Conservation (phyloP, 2,888 invertebrate species). For the Apomyelois bistriatella region DNA sequence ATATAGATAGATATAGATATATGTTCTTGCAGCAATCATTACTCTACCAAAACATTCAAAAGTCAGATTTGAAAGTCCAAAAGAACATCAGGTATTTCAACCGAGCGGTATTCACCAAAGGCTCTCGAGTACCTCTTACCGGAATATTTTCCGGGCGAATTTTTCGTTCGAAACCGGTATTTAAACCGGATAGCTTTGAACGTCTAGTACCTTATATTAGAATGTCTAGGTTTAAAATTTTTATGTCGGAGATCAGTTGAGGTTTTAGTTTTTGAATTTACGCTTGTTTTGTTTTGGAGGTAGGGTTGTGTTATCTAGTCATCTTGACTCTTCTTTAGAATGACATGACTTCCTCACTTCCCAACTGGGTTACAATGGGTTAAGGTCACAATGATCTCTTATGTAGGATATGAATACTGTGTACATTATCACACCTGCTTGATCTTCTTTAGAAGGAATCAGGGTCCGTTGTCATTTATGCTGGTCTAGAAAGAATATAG, state of each 20-base stretch:
- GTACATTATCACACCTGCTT: too few species aligned
- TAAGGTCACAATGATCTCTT: too few species aligned
- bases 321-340: too few species aligned
- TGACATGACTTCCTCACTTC: too few species aligned
- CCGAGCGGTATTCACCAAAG: constrained; percentile 2
- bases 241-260: constrained; percentile 18
- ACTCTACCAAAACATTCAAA: neutral
- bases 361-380: too few species aligned
- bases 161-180: constrained; percentile 13
- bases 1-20: too few species aligned
- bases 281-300: neutral
- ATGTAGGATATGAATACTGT: too few species aligned
- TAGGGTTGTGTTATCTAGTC: neutral
- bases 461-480: too few species aligned
- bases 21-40: neutral
- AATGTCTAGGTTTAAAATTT: constrained; percentile 38
- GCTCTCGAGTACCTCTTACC: neutral
- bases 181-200: constrained; percentile 14
- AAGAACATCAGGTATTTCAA: constrained; percentile 8
- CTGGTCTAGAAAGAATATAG: too few species aligned
- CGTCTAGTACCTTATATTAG: constrained; percentile 40
- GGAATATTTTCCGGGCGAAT: constrained; percentile 8
- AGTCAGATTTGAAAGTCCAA: neutral
- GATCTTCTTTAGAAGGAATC: too few species aligned
- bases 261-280: constrained; percentile 5